phyloP scores from a whole-genome alignment of 1,140 invertebrate species.

The Conopomorpha cramerella region DNA sequence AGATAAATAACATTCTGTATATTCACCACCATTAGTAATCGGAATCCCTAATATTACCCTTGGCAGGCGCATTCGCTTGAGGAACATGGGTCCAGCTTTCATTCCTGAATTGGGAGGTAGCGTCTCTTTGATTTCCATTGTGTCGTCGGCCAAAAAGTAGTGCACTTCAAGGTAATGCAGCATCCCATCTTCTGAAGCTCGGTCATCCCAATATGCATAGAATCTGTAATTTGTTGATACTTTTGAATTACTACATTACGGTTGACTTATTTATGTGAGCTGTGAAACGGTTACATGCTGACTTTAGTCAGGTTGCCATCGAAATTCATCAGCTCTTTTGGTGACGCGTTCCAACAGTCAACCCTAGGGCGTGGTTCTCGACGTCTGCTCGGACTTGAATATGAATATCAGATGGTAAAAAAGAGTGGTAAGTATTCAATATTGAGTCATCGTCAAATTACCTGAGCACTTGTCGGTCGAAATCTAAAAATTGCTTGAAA shows the following conservation, averaged over 20 bases:
- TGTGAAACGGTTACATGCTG: no score
- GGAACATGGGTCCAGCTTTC: constrained; percentile 71
- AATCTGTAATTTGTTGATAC: no score
- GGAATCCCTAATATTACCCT: constrained; percentile 72
- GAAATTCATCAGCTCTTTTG: no score
- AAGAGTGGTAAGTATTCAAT: not conserved
- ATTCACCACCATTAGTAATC: no score
- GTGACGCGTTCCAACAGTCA: no score
- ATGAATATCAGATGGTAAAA: no score
- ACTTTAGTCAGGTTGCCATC: no score
- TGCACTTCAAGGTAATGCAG: constrained; percentile 75
- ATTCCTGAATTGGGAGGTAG: constrained; percentile 70
- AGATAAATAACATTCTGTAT: no score
- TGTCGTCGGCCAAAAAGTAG: constrained; percentile 88
- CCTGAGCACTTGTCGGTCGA: constrained; percentile 74
- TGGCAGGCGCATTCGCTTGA: constrained; percentile 77
- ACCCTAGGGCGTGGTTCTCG: no score
- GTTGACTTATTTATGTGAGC: no score
- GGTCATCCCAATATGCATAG: constrained; percentile 89
- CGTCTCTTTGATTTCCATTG: constrained; percentile 84
- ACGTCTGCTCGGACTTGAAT: no score
- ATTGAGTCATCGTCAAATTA: constrained; percentile 12
- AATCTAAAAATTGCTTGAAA: constrained; percentile 75
- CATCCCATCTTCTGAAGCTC: constrained; percentile 70
- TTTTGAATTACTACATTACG: no score